Conservation (phyloP, 2,888 invertebrate species). For the Chrysolina oricalcia region DNA sequence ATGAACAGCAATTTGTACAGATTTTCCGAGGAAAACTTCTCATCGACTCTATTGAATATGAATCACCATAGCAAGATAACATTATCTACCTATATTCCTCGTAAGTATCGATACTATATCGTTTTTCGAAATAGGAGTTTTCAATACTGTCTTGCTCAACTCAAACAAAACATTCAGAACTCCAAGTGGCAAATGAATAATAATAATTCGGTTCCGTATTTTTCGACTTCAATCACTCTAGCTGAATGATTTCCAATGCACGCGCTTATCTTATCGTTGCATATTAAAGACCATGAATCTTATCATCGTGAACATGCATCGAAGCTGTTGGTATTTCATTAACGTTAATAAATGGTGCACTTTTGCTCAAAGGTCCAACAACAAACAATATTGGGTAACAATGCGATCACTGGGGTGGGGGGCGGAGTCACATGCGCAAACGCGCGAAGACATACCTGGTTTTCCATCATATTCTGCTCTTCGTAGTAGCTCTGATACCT, state of each 20-base stretch:
- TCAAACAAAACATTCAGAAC: no score
- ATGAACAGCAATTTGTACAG: neutral
- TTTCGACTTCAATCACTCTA: neutral
- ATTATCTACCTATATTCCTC: neutral
- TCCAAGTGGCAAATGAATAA: neutral
- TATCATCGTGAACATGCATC: neutral
- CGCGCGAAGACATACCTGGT: slow-evolving; percentile 58
- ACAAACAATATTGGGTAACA: neutral
- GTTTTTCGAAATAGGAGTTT: no score
- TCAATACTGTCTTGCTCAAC: no score
- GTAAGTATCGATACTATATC: neutral
- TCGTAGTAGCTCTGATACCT: slow-evolving; percentile 72
- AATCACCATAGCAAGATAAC: neutral
- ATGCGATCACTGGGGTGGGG: neutral
- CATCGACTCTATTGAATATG: neutral
- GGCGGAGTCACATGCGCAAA: neutral
- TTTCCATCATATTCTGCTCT: slow-evolving; percentile 73
- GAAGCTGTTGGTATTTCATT: slow-evolving; percentile 7
- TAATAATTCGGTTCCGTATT: neutral
- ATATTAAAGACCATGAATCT: neutral
- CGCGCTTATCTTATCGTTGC: neutral
- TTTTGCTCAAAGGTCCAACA: neutral
- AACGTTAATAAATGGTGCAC: neutral
- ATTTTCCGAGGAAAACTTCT: neutral
- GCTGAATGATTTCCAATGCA: neutral